Evolutionary conservation across 2,888 invertebrate genomes (phyloP), one percentile per base, ranked within the genome.

Genomic region (Hoplodrina blanda): DNA sequence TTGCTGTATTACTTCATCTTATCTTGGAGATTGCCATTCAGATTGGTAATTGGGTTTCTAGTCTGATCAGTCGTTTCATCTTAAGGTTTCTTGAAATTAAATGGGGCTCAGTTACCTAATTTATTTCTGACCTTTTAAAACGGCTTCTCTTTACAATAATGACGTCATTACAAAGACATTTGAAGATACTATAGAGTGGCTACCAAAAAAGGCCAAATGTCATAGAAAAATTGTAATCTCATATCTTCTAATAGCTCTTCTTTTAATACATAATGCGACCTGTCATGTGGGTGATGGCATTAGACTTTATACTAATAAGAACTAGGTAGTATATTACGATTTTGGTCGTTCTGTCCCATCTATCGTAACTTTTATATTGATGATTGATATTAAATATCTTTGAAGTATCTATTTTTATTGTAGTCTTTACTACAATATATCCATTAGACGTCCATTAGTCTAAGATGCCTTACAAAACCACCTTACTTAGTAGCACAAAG

Each of bases 51-150:
- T 33, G 13, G 33, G 7, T 25, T 30, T 33, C 1, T 55, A 7
- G 4, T 7, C 25, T 75, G 49, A 60, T 60, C 55, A 49, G 15
- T 46, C 7, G 1, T 30, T 15, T 37, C 4, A 33, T 76, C 10
- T n/a, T 56, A 30, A 41, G 77, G 72, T 17, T 77, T 62, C 62
- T 25, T 53, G 1, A 56, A 52, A 62, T 57, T 3, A 41, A 17
- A 53, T 69, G 13, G 15, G n/a, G 17, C 0, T 8, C 0, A 8
- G 1, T 33, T 17, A 25, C 0, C 2, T 17, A 52, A 41, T 54
- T 10, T 10, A 50, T 56, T 30, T 20, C 11, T 11, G 25, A 25
- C 11, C 8, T n/a, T 30, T 8, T 10, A 0, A 33, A 20, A 17
- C 5, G 17, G 20, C 1, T 60, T 69, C 5, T 8, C 1, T 0